Base-by-base conservation (phyloP, 2,113 vertebrate genomes). In the Myrmophylax atrothorax region DNA sequence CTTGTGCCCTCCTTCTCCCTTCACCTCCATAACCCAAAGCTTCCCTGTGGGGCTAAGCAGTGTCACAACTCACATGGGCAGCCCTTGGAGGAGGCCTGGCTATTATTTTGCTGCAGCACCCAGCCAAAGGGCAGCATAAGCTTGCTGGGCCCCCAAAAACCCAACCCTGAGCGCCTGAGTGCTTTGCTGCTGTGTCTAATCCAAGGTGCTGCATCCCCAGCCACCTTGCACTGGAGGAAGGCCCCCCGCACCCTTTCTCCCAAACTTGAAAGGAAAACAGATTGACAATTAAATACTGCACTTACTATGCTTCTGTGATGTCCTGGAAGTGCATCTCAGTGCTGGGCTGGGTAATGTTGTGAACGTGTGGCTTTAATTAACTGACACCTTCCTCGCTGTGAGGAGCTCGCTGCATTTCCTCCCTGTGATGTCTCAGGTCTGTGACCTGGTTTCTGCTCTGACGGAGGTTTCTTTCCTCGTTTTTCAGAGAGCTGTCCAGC, bases 401-500 rank as follows among this genome's bases (percentile, higher is more conserved):
- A 53, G 58, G 79, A 80, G 15, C 38, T 19, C 5, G 3, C 52
- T 84, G 46, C n/a, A 14, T 72, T 75, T 90, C 38, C 0, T 96
- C 38, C 22, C 7, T 0, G 1, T 70, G 63, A 70, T 0, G 7
- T 63, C 35, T 68, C 11, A 5, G 55, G 47, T 67, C 73, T 84
- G 37, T 86, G 80, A 67, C 60, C 80, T 84, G 76, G 14, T 84
- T 96, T 96, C 52, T 88, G 31, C 47, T 74, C 23, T 3, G 3
- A 24, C 7, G 6, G 35, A 69, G 5, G 23, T 38, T 93, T 95
- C 33, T 90, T 58, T 59, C 8, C 29, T 44, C n/a, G 16, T 40
- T 86, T 74, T 77, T 33, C 47, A 74, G 59, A 70, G 67, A 38
- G 42, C 2, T 4, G 47, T 38, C 42, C 4, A 10, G 22, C 12